These are phyloP conservation scores for Polymixis flavicincta DNA, from an alignment of 2,888 invertebrate genomes.

Conservation along the genomic window DNA sequence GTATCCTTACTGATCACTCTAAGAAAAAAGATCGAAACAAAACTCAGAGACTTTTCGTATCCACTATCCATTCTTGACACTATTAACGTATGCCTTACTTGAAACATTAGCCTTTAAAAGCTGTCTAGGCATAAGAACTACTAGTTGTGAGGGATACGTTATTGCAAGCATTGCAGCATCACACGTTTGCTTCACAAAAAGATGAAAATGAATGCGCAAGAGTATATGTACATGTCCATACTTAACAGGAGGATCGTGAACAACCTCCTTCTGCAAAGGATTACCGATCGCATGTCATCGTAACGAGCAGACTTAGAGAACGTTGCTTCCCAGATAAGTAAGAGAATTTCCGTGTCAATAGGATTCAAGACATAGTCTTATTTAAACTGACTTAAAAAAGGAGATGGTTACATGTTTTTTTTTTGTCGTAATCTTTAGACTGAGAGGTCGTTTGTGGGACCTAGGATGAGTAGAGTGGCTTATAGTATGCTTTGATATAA, in stretches of 20 bases:
- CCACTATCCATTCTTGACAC: background rate
- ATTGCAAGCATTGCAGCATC: background rate
- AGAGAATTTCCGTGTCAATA: background rate
- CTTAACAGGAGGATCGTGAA: accelerated
- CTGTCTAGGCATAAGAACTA: background rate
- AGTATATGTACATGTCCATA: background rate
- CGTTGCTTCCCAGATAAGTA: background rate
- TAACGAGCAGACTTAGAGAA: background rate
- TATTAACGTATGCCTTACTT: background rate
- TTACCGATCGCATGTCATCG: background rate
- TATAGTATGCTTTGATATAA: too few relatives aligned
- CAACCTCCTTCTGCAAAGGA: background rate
- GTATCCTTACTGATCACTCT: too few relatives aligned
- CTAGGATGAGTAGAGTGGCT: background rate
- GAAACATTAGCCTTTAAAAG: background rate
- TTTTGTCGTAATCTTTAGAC: background rate
- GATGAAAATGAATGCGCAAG: background rate
- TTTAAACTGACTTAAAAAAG: background rate
- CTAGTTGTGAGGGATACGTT: background rate
- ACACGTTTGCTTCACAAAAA: background rate
- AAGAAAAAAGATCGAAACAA: too few relatives aligned
- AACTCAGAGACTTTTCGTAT: background rate
- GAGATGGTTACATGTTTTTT: background rate
- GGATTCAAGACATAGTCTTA: background rate
- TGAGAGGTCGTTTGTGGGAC: background rate